These are phyloP conservation scores for Cryptoblepharus egeriae DNA, from an alignment of 2,797 vertebrate genomes.

Conservation along the genomic window DNA sequence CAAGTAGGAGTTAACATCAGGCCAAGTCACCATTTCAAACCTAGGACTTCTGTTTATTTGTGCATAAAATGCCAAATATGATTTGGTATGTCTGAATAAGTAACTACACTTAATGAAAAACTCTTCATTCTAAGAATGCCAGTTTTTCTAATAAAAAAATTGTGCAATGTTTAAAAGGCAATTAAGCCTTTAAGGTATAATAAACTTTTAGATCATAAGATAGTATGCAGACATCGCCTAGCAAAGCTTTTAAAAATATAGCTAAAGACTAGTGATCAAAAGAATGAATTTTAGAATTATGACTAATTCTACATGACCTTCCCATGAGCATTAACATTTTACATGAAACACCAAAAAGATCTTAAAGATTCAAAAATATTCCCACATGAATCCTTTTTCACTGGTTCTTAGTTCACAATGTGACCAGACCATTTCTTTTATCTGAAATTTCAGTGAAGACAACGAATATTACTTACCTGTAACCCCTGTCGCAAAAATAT, in stretches of 20 bases:
- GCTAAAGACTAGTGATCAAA: conserved; percentile 22
- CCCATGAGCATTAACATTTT: conserved; percentile 8
- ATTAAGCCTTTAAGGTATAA: background rate
- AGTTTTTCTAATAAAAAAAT: background rate
- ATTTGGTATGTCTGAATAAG: no score
- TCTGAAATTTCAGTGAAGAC: no score
- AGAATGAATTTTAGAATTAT: background rate
- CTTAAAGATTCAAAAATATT: background rate
- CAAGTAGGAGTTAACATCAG: no score
- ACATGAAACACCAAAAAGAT: conserved; percentile 19
- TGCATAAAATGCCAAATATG: no score
- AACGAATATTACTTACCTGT: conserved; percentile 83
- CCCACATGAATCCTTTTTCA: background rate
- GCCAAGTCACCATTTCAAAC: no score
- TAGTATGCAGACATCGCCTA: background rate
- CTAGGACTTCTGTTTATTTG: no score
- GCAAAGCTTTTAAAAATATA: conserved; percentile 10
- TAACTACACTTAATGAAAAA: background rate
- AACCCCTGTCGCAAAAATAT: conserved; percentile 88
- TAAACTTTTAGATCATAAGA: background rate
- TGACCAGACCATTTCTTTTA: no score
- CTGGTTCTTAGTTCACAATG: background rate
- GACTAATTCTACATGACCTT: conserved; percentile 20
- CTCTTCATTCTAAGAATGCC: conserved; percentile 2
- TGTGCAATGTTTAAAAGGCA: background rate